A percentile compares a stretch with the other conserved stretches of the same genome.
These are phyloP conservation scores for Melieria omissa DNA, from an alignment of 2,888 invertebrate genomes.

Conservation along the genomic window DNA sequence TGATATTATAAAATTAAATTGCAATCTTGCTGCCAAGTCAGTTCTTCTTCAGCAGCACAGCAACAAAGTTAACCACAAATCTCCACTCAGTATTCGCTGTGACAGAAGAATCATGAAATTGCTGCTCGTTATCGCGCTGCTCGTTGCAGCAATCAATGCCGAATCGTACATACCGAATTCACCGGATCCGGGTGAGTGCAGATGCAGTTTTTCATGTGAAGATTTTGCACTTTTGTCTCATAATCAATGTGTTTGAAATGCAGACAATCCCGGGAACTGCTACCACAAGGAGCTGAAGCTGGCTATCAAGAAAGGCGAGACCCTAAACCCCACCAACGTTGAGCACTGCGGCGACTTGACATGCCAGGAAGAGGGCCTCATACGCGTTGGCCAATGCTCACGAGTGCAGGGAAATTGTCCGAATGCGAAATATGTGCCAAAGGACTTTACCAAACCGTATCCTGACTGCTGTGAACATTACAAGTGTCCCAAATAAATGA, in stretches of 20 bases:
- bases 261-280: conserved; percentile 49
- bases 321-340: conserved; percentile 46
- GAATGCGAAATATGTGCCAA: conserved; percentile 17
- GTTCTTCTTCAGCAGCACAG: too few species aligned
- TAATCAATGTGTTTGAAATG: not conserved
- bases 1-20: too few species aligned
- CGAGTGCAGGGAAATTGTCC: conserved; percentile 9
- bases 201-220: not conserved
- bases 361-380: conserved; percentile 19
- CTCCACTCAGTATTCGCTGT: too few species aligned
- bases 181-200: conserved; percentile 22
- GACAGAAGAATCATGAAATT: too few species aligned
- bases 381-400: conserved; percentile 20
- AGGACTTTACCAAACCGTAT: conserved; percentile 50
- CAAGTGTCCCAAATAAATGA: conserved; percentile 12
- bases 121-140: not conserved
- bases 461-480: conserved; percentile 47
- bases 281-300: conserved; percentile 53
- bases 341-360: conserved; percentile 30
- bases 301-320: conserved; percentile 47
- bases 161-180: conserved; percentile 27
- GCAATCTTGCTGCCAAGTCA: too few species aligned
- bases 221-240: not conserved
- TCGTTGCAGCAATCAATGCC: not conserved
- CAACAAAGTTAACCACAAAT: too few species aligned